phyloP scores from a whole-genome alignment of 1,140 invertebrate species.

The Artemia franciscana region DNA sequence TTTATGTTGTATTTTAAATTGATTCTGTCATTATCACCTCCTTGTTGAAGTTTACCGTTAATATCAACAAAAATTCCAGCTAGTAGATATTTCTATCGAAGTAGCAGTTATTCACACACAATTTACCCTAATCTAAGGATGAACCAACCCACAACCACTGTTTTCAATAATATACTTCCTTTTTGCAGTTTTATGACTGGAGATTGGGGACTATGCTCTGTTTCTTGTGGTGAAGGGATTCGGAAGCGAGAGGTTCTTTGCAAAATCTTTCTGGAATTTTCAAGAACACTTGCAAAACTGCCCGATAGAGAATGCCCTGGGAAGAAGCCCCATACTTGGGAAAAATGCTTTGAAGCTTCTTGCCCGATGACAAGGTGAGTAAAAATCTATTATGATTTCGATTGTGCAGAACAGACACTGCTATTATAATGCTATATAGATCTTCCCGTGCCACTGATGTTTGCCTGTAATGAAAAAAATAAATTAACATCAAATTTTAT shows the following conservation, averaged over 20 bases:
- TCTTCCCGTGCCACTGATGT: neutral
- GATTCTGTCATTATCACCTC: too few species aligned
- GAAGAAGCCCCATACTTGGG: slow-evolving; percentile 46
- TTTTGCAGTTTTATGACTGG: slow-evolving; percentile 37
- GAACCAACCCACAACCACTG: too few species aligned
- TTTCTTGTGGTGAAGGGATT: slow-evolving; percentile 65
- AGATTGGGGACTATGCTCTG: slow-evolving; percentile 68
- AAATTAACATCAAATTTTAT: too few species aligned
- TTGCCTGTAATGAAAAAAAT: too few species aligned
- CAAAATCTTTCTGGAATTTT: slow-evolving; percentile 80
- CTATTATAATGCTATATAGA: neutral
- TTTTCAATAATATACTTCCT: neutral
- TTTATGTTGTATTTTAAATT: too few species aligned
- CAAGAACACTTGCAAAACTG: slow-evolving; percentile 52
- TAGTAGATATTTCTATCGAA: too few species aligned
- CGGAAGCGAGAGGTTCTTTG: slow-evolving; percentile 56
- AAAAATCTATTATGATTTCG: neutral
- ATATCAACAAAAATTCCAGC: too few species aligned
- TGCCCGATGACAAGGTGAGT: slow-evolving; percentile 27
- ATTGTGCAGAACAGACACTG: neutral
- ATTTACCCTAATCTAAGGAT: too few species aligned
- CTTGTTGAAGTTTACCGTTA: too few species aligned
- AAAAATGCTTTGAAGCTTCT: slow-evolving; percentile 47
- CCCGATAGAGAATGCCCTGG: slow-evolving; percentile 71
- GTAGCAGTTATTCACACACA: too few species aligned